phyloP scores from a whole-genome alignment of 2,888 invertebrate species.

The Lithophane socia region DNA sequence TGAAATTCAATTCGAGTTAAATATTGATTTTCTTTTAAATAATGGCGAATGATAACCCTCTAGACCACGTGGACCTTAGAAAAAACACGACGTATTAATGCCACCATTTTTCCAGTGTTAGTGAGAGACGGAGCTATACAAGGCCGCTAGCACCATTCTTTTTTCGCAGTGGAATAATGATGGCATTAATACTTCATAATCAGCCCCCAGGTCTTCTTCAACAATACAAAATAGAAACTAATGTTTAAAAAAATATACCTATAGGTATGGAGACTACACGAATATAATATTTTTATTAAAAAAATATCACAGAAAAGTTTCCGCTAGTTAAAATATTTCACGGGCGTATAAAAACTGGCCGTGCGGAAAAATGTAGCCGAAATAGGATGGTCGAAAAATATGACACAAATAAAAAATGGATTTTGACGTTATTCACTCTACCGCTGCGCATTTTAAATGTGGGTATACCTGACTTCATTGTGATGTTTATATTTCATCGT shows the following conservation, averaged over 20 bases:
- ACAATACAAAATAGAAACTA: background rate
- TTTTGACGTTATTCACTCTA: constrained; percentile 34
- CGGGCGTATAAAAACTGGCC: constrained; percentile 31
- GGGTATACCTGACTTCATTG: background rate
- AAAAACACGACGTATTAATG: too few species aligned
- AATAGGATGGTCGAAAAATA: constrained; percentile 46
- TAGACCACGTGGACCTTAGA: too few species aligned
- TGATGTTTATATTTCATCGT: constrained; percentile 3
- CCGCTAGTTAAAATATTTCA: constrained; percentile 48
- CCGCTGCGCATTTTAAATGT: constrained; percentile 23
- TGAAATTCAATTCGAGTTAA: too few species aligned
- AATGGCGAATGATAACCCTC: too few species aligned
- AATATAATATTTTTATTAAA: constrained; percentile 14
- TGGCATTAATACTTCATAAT: too few species aligned
- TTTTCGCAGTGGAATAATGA: too few species aligned
- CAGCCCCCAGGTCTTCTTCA: too few species aligned
- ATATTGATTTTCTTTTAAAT: too few species aligned
- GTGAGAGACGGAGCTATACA: too few species aligned
- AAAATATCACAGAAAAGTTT: constrained; percentile 21
- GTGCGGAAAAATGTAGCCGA: constrained; percentile 34
- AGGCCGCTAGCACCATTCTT: too few species aligned
- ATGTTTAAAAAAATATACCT: constrained; percentile 12
- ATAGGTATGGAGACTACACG: background rate
- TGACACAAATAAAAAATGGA: constrained; percentile 45
- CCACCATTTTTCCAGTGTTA: too few species aligned